Conservation (phyloP, 2,888 invertebrate genomes). For the Lasioglossum lativentre region DNA sequence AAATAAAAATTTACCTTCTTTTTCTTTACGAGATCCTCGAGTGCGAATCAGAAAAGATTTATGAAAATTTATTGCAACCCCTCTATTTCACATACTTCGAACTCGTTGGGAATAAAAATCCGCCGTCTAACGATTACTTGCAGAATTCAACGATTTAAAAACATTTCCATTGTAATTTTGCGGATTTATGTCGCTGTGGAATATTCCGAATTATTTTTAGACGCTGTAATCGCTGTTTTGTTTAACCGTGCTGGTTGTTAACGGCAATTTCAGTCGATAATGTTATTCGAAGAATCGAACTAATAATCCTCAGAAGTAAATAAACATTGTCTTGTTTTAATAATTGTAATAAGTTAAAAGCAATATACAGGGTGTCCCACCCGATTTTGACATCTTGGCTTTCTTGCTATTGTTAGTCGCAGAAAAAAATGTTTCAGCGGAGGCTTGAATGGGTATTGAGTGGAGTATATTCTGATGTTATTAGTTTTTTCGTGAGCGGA, state of each 20-base stretch:
- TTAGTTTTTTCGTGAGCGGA: no score
- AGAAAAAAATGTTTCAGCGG: no score
- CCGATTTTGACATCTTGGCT: no score
- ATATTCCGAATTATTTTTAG: not conserved
- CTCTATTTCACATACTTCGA: not conserved
- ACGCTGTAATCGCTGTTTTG: not conserved
- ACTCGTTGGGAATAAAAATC: not conserved
- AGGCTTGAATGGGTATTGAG: no score
- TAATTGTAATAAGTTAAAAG: no score
- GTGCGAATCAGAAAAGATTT: not conserved
- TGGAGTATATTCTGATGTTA: no score
- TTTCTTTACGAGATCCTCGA: not conserved
- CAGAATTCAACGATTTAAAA: not conserved
- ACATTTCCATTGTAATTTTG: not conserved
- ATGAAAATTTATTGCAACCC: conserved; percentile 5
- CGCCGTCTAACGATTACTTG: not conserved
- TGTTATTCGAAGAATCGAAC: not conserved
- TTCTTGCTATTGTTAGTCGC: no score
- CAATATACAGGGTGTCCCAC: no score
- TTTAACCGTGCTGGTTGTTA: not conserved
- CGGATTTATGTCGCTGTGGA: not conserved
- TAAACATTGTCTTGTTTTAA: no score
- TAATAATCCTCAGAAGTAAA: not conserved
- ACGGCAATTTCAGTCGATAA: not conserved
- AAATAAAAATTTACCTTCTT: not conserved